Percentiles rank a stretch among this genome's conserved stretches.
These are phyloP conservation scores for Calephelis virginiensis DNA, from an alignment of 1,140 invertebrate genomes.

Conservation along the genomic window DNA sequence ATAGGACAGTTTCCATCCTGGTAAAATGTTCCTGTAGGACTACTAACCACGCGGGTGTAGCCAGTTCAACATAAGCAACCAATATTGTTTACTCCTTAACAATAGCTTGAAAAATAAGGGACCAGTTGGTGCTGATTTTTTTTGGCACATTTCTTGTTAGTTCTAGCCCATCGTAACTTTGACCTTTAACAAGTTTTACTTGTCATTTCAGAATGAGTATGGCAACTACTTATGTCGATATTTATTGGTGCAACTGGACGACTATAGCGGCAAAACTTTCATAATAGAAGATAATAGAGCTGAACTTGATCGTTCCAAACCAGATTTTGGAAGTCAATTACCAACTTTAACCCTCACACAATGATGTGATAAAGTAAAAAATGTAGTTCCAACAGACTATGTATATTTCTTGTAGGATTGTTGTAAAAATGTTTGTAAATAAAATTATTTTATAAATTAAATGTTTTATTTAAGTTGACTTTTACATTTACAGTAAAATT, in stretches of 20 bases:
- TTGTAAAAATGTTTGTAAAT: constrained; percentile 37
- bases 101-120: no score
- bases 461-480: neutral
- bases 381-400: constrained; percentile 29
- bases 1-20: no score
- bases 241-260: constrained; percentile 89
- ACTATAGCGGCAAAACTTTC: constrained; percentile 85
- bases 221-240: constrained; percentile 90
- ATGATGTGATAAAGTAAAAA: constrained; percentile 24
- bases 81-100: no score
- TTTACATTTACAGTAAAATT: neutral
- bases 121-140: no score
- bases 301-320: constrained; percentile 48
- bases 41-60: no score
- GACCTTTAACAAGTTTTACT: neutral
- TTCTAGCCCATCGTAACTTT: neutral
- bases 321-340: constrained; percentile 40
- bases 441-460: constrained; percentile 30
- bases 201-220: constrained; percentile 83
- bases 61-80: no score
- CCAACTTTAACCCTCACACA: constrained; percentile 57
- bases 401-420: constrained; percentile 33
- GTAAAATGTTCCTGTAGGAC: no score
- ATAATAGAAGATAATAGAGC: constrained; percentile 87
- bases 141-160: no score